Evolutionary conservation across 2,888 invertebrate species (phyloP).

Genomic region (Mycogona germanica): DNA sequence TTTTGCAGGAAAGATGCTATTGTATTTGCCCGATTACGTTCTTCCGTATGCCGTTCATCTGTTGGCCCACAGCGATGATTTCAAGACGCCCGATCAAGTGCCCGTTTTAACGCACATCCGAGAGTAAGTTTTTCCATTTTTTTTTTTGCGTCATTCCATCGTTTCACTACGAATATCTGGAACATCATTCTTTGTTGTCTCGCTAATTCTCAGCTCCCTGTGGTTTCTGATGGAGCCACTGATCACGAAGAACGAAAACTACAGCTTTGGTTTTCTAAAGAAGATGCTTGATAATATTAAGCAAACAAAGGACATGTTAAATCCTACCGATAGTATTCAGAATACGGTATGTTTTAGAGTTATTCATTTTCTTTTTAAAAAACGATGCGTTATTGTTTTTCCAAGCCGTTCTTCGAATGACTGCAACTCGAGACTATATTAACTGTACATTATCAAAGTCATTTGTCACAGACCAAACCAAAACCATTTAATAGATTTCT

Average conservation of each 20-base stretch:
- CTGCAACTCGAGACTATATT: background rate
- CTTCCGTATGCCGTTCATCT: constrained; percentile 93
- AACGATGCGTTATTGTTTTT: background rate
- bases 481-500: too few relatives aligned
- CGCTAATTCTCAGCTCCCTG: constrained; percentile 57
- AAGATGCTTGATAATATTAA: constrained; percentile 89
- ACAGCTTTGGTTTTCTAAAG: constrained; percentile 90
- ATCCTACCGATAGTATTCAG: constrained; percentile 64
- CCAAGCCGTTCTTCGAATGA: background rate
- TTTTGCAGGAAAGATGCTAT: constrained; percentile 26
- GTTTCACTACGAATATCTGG: background rate
- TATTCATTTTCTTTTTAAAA: constrained; percentile 22
- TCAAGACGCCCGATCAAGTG: constrained; percentile 61
- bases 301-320: constrained; percentile 77
- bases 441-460: too few relatives aligned
- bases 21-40: constrained; percentile 87
- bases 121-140: constrained; percentile 33
- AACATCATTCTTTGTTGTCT: constrained; percentile 1
- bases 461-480: too few relatives aligned
- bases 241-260: constrained; percentile 83
- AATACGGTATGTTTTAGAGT: constrained; percentile 57
- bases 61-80: constrained; percentile 82
- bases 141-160: too few relatives aligned
- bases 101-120: constrained; percentile 58
- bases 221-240: constrained; percentile 93